Evolutionary conservation across 2,888 invertebrate species (phyloP).

Genomic region (Diogma glabrata): DNA sequence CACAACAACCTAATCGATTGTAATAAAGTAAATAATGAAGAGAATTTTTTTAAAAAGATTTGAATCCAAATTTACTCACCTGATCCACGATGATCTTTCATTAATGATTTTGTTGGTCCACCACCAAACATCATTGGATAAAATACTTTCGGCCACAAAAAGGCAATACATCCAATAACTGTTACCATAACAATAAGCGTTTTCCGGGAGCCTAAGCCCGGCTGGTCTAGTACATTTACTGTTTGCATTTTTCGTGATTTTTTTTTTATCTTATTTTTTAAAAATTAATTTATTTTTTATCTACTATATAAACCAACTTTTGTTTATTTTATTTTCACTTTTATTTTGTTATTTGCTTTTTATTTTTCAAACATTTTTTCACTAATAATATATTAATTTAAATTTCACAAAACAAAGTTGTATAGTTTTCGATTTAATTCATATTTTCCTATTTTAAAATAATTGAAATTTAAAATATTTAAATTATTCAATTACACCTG

Average conservation of each 20-base stretch:
- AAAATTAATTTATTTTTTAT: too few species aligned
- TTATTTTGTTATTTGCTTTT: not conserved
- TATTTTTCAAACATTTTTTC: too few species aligned
- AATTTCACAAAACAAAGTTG: too few species aligned
- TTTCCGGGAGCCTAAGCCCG: constrained; percentile 64
- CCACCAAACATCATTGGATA: constrained; percentile 73
- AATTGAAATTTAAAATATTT: too few species aligned
- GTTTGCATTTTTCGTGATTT: constrained; percentile 19
- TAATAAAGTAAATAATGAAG: too few species aligned
- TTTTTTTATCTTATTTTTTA: constrained; percentile 13
- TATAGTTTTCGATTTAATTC: too few species aligned
- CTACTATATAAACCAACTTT: too few species aligned
- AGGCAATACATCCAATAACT: constrained; percentile 88
- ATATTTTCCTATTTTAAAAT: too few species aligned
- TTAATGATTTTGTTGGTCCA: constrained; percentile 30
- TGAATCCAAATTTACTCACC: constrained; percentile 38
- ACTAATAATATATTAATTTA: too few species aligned
- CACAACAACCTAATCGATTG: constrained; percentile 36
- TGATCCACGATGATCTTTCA: constrained; percentile 44
- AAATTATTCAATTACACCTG: too few species aligned
- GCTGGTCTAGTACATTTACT: constrained; percentile 26
- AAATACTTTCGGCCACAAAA: constrained; percentile 91
- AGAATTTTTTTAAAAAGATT: too few species aligned
- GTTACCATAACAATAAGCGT: constrained; percentile 79
- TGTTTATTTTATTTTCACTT: constrained; percentile 17